Conservation (phyloP, 2,797 vertebrate species). For the Coluber constrictor region DNA sequence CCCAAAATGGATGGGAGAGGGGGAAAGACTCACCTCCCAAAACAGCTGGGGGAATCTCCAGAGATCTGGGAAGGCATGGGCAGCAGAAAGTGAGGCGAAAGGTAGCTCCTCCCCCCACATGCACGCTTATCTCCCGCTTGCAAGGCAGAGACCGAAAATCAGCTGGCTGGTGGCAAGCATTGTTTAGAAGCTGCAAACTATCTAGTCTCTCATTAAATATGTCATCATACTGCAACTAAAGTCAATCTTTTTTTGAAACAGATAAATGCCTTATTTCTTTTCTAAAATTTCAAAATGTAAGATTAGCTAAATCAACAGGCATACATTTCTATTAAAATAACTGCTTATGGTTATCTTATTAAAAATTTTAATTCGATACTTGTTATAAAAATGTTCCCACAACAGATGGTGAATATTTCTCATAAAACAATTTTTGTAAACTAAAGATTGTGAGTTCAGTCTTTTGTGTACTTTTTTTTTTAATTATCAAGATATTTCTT, state of each 20-base stretch:
- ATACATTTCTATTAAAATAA: slow-evolving; percentile 8
- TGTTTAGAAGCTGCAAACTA: slow-evolving; percentile 29
- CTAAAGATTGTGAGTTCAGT: neutral
- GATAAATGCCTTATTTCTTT: neutral
- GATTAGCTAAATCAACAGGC: slow-evolving; percentile 6
- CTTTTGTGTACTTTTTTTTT: neutral
- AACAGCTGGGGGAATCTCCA: too few species aligned
- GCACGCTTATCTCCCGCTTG: too few species aligned
- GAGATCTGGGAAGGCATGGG: too few species aligned
- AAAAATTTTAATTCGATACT: slow-evolving; percentile 13
- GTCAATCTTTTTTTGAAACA: slow-evolving; percentile 7
- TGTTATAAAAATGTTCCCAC: slow-evolving; percentile 4
- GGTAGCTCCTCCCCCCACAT: too few species aligned
- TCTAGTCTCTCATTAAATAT: slow-evolving; percentile 13
- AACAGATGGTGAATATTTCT: neutral
- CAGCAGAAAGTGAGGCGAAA: too few species aligned
- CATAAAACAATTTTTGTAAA: slow-evolving; percentile 23
- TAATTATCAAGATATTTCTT: neutral
- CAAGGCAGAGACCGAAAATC: too few species aligned
- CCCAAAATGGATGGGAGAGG: too few species aligned
- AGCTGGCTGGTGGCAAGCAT: neutral
- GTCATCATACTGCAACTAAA: neutral
- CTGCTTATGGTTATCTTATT: slow-evolving; percentile 10
- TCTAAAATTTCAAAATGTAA: neutral
- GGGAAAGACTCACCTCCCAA: too few species aligned